Base-by-base conservation (phyloP, 2,113 vertebrate genomes). In the Platichthys flesus region DNA sequence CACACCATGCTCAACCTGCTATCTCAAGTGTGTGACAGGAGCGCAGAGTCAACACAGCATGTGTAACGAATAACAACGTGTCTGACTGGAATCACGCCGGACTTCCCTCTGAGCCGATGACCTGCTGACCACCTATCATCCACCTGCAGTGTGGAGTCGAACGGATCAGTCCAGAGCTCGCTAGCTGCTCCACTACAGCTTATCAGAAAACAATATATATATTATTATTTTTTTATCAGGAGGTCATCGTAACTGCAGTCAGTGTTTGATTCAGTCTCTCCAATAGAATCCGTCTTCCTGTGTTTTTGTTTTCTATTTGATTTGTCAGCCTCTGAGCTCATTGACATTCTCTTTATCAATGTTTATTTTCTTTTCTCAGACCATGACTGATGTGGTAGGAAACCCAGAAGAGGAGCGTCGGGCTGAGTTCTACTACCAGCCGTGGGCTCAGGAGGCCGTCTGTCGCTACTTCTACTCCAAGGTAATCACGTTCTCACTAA, bases 381-480 rank as follows among this genome's bases (percentile, higher is more conserved):
- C 98, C 15, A 99, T 99, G 97, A 99, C 98, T 0, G 98, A 99
- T 58, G 98, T 99, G 14, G 98, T 99, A 16, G 97, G 96, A 76
- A 99, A 99, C 92, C 98, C 97, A 0, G 98, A 99, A 84, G 98
- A 99, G 83, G 98, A 99, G 81, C 95, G 98, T 6, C 93, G 97
- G 88, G 98, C 98, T 0, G 98, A 99, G 92, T 99, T 99, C 90
- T 99, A 99, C 93, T 99, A 97, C 95, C 98, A 99, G 92, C 98
- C 98, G 0, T 99, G 98, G 98, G 98, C 98, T 68, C 98, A 99
- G 90, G 98, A 99, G 84, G 98, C 98, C 0, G 98, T 99, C 69
- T 99, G 97, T 89, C 95, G 98, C 76, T 99, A 99, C 91, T 99
- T 99, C 92, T 99, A 97, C 93, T 99, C 98, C 71, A 99, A 99